These are phyloP conservation scores for Oophaga sylvatica DNA, from an alignment of 2,797 vertebrate genomes.

Conservation along the genomic window DNA sequence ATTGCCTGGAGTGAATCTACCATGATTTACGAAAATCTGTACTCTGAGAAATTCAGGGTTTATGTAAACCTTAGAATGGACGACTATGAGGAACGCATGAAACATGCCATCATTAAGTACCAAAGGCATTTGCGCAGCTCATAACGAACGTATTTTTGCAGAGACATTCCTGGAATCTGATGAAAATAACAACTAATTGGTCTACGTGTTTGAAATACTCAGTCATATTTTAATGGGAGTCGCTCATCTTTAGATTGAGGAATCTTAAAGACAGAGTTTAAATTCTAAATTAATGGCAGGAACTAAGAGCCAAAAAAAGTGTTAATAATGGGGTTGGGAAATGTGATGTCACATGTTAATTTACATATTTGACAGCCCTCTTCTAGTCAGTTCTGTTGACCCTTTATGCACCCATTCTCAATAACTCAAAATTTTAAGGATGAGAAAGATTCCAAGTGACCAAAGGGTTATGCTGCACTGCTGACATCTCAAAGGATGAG, in stretches of 20 bases:
- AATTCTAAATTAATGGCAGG: neutral
- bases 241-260: neutral
- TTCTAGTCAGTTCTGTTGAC: neutral
- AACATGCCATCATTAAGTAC: neutral
- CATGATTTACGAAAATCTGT: constrained; percentile 7
- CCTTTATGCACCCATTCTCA: neutral
- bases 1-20: constrained; percentile 26
- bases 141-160: neutral
- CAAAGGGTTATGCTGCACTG: neutral
- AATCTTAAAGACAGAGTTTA: neutral
- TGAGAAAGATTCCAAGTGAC: neutral
- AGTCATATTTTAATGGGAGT: neutral
- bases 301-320: neutral
- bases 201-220: neutral
- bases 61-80: constrained; percentile 8
- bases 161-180: neutral
- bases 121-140: neutral
- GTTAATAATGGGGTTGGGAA: neutral
- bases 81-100: neutral
- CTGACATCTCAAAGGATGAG: no score
- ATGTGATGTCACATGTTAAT: neutral
- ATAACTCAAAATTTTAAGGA: neutral
- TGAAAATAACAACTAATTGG: neutral
- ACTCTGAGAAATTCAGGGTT: neutral
- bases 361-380: neutral